Percentiles rank a stretch among this genome's conserved stretches.
Conservation (phyloP, 2,888 invertebrate species). For the Eupithecia dodoneata region DNA sequence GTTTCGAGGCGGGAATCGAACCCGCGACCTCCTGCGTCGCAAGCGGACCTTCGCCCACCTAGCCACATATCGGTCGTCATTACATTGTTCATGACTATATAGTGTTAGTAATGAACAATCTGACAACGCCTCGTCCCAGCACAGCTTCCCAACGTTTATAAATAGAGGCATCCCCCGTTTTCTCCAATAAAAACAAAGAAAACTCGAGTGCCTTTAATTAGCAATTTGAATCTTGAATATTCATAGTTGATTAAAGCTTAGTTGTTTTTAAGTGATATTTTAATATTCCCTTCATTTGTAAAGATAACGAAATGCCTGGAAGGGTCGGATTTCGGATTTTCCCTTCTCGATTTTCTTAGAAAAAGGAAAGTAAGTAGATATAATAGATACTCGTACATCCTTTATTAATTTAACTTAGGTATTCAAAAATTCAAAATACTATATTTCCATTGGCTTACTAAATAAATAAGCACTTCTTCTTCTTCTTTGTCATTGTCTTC, state of each 20-base stretch:
- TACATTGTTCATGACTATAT: too few species aligned
- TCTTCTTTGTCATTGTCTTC: too few species aligned
- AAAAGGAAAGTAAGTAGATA: neutral
- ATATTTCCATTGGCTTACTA: too few species aligned
- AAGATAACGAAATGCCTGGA: neutral
- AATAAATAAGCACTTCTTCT: too few species aligned
- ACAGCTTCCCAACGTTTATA: neutral
- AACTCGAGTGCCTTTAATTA: conserved; percentile 17
- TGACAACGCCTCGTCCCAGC: neutral
- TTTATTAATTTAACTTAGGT: too few species aligned
- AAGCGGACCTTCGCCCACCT: too few species aligned
- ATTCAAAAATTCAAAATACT: too few species aligned
- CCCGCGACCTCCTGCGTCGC: too few species aligned
- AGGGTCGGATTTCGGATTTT: neutral
- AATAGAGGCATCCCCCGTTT: neutral
- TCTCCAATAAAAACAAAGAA: conserved; percentile 3
- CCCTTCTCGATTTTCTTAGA: neutral
- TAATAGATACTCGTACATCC: too few species aligned
- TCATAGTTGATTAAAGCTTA: conserved; percentile 13
- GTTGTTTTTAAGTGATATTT: conserved; percentile 12
- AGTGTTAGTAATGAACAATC: too few species aligned
- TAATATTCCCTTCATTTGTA: neutral
- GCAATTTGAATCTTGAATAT: conserved; percentile 25
- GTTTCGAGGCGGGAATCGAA: too few species aligned
- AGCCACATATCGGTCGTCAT: too few species aligned